Conservation (phyloP, 1,140 invertebrate species). For the Papilio aristodemus region DNA sequence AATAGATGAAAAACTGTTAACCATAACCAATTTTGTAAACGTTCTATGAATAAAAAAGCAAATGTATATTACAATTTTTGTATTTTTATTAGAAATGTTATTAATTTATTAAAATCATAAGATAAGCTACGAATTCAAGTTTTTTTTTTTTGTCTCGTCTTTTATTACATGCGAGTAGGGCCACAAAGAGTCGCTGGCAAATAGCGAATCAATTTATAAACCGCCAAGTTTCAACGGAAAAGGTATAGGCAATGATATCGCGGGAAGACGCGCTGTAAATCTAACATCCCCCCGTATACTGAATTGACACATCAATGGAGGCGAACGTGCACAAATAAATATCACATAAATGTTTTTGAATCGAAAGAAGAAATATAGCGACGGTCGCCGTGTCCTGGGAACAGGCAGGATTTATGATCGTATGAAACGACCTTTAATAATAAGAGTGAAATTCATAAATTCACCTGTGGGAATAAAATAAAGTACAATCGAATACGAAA, state of each 20-base stretch:
- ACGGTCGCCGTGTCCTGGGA: neutral
- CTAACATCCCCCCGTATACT: neutral
- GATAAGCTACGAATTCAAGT: too few relatives aligned
- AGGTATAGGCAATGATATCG: neutral
- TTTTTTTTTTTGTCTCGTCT: too few relatives aligned
- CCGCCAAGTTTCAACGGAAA: constrained; percentile 8
- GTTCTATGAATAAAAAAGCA: too few relatives aligned
- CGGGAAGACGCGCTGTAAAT: neutral
- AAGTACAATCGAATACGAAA: neutral
- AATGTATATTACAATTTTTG: too few relatives aligned
- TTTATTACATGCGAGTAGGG: too few relatives aligned
- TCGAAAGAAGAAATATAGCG: neutral
- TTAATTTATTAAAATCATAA: too few relatives aligned
- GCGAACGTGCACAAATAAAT: neutral
- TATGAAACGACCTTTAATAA: constrained; percentile 1
- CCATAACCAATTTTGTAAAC: too few relatives aligned
- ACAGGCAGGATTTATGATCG: constrained; percentile 1
- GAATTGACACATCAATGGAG: constrained; percentile 19
- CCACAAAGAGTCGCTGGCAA: neutral
- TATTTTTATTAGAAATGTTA: too few relatives aligned
- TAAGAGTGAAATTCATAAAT: constrained; percentile 7
- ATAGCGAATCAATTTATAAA: constrained; percentile 4
- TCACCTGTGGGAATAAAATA: neutral
- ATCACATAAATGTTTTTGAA: constrained; percentile 20
- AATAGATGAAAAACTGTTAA: too few relatives aligned